phyloP scores from a whole-genome alignment of 2,888 invertebrate genomes.

The Bombylius major region DNA sequence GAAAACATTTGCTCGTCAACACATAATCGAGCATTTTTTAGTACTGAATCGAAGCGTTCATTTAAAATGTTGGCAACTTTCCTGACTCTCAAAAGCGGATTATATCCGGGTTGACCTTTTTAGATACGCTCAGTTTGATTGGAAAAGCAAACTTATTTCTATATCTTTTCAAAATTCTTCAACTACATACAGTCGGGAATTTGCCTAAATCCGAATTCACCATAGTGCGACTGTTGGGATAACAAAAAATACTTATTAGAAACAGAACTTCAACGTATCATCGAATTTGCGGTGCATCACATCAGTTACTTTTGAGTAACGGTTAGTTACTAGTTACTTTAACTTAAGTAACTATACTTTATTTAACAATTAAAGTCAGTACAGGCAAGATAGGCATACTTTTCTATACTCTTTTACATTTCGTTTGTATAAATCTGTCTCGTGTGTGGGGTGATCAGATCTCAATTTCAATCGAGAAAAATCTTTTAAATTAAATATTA shows the following conservation, averaged over 20 bases:
- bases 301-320: no score
- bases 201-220: conserved; percentile 8
- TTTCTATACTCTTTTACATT: no score
- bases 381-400: no score
- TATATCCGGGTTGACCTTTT: conserved; percentile 14
- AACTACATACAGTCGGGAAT: conserved; percentile 6
- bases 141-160: conserved; percentile 5
- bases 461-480: no score
- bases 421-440: no score
- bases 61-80: conserved; percentile 11
- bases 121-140: conserved; percentile 7
- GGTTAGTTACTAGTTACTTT: no score
- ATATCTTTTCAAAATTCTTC: conserved; percentile 6
- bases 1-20: conserved; percentile 17
- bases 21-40: conserved; percentile 13
- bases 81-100: conserved; percentile 13
- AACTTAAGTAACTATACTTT: no score
- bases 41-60: conserved; percentile 15
- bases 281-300: conserved; percentile 5
- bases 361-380: no score
- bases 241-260: conserved; percentile 9
- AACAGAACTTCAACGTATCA: conserved; percentile 8
- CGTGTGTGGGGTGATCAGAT: no score
- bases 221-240: conserved; percentile 11
- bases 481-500: no score